These are phyloP conservation scores for Podotricha telesiphe DNA, from an alignment of 2,888 invertebrate species.

Conservation along the genomic window DNA sequence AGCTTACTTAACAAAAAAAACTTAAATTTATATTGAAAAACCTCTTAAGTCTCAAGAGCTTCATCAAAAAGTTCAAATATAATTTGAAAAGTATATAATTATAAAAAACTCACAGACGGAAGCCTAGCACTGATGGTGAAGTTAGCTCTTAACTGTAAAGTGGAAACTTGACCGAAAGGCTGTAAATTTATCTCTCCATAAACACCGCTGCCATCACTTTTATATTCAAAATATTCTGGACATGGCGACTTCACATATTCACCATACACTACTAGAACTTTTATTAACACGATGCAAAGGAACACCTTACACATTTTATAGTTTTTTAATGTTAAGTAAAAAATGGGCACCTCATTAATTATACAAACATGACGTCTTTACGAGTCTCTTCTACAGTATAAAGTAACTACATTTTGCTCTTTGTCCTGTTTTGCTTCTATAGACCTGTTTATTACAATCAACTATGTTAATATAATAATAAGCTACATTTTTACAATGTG, in stretches of 20 bases:
- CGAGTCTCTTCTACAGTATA: not conserved
- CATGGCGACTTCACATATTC: slow-evolving; percentile 64
- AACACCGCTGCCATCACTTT: slow-evolving; percentile 54
- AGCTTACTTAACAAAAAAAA: not conserved
- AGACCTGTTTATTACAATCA: slow-evolving; percentile 3
- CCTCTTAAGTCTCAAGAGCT: too few species aligned
- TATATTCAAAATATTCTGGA: slow-evolving; percentile 65
- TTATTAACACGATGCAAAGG: not conserved
- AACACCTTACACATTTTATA: slow-evolving; percentile 3
- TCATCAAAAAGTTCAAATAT: not conserved
- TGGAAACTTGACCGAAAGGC: slow-evolving; percentile 46
- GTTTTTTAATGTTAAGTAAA: not conserved
- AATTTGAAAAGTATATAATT: not conserved
- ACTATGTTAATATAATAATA: slow-evolving; percentile 8
- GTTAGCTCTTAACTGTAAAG: slow-evolving; percentile 7
- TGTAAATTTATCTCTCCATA: slow-evolving; percentile 60
- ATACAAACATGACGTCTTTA: slow-evolving; percentile 11
- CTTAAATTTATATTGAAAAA: too few species aligned
- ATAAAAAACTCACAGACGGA: slow-evolving; percentile 2
- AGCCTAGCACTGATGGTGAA: slow-evolving; percentile 7
- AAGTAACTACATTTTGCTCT: not conserved
- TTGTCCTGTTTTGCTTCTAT: slow-evolving; percentile 1
- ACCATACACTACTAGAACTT: slow-evolving; percentile 45
- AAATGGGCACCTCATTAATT: not conserved
- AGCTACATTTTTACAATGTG: not conserved